A percentile compares a stretch with the other conserved stretches of the same genome.
Evolutionary conservation across 2,797 vertebrate genomes (phyloP).

Genomic region (Scolopax rusticola): DNA sequence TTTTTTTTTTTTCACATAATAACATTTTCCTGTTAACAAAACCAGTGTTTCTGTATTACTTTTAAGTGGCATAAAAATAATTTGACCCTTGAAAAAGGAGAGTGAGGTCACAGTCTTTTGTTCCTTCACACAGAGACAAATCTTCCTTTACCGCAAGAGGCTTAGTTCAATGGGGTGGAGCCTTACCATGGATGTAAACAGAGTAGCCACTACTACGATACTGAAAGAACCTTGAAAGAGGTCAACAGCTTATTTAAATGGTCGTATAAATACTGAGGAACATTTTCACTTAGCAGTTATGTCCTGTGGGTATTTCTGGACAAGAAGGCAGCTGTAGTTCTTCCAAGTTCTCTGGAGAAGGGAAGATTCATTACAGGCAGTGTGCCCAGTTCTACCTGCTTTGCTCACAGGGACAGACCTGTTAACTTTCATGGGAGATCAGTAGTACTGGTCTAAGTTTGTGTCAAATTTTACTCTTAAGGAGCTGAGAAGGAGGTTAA

Average conservation of each 20-base stretch:
- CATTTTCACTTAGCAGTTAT: not conserved
- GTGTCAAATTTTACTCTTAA: not conserved
- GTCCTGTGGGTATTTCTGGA: not conserved
- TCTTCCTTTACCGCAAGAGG: not conserved
- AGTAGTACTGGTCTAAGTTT: not conserved
- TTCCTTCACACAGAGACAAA: not conserved
- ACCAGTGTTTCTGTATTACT: not conserved
- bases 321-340: not conserved
- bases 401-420: not conserved
- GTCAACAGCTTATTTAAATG: not conserved
- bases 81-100: not conserved
- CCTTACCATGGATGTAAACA: not conserved
- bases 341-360: not conserved
- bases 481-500: not conserved
- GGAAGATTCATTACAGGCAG: not conserved
- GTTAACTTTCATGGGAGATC: not conserved
- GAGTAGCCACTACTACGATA: not conserved
- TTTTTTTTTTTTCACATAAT: not conserved
- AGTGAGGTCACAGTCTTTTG: not conserved
- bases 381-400: not conserved
- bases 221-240: not conserved
- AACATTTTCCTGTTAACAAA: not conserved
- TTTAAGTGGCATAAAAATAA: not conserved
- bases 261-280: not conserved
- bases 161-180: not conserved